A percentile compares a stretch with the other conserved stretches of the same genome.
phyloP scores from a whole-genome alignment of 2,113 vertebrate species.

The Protomyctophum bolini region DNA sequence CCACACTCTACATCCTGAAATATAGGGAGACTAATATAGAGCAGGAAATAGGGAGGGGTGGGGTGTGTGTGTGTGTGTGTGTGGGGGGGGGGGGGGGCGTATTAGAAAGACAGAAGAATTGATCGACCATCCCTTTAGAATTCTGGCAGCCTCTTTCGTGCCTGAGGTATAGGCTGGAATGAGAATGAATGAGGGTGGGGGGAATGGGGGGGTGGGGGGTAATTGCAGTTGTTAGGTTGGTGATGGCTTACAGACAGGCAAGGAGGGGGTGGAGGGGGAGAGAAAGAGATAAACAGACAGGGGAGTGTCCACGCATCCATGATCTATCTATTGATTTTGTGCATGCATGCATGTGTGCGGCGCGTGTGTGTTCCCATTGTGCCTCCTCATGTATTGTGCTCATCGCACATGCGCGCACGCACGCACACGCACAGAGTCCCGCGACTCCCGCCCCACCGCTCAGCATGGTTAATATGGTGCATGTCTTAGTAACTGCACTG shows the following conservation, averaged over 20 bases:
- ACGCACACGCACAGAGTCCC: background rate
- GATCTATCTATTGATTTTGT: background rate
- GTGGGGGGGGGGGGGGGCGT: background rate
- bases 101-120: constrained; percentile 8
- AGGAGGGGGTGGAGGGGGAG: constrained; percentile 5
- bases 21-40: background rate
- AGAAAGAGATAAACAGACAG: background rate
- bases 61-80: background rate
- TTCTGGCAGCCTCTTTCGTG: constrained; percentile 23
- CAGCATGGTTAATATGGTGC: background rate
- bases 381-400: constrained; percentile 5
- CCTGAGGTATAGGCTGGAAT: constrained; percentile 11
- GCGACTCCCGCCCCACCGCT: background rate
- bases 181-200: constrained; percentile 15
- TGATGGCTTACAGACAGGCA: constrained; percentile 32
- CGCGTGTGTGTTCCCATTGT: constrained; percentile 9
- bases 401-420: background rate
- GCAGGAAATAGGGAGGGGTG: background rate
- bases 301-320: background rate
- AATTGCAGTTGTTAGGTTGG: constrained; percentile 36
- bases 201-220: constrained; percentile 1
- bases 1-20: too few species aligned
- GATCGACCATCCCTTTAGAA: constrained; percentile 49
- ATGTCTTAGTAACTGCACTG: background rate
- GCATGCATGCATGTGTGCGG: background rate